phyloP scores from a whole-genome alignment of 2,113 vertebrate genomes.

The Strigops habroptila region DNA sequence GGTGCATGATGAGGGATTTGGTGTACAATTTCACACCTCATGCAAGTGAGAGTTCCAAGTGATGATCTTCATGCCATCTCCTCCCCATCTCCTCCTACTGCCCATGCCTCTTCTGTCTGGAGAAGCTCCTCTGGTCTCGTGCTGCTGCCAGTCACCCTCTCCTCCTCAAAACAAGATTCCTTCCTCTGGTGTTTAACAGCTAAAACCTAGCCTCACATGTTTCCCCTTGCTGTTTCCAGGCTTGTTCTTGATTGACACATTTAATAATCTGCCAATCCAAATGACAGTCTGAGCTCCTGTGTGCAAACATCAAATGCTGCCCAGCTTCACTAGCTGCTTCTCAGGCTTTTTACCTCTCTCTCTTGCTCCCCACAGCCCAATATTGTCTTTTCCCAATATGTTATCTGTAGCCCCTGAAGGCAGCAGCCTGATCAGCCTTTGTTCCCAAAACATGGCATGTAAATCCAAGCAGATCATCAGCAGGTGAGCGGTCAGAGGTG shows the following conservation, averaged over 20 bases:
- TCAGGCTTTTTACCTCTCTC: not conserved
- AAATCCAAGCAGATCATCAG: not conserved
- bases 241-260: not conserved
- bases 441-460: rapidly evolving
- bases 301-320: not conserved
- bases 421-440: not conserved
- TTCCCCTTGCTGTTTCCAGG: no score
- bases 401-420: not conserved
- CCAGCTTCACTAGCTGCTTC: not conserved
- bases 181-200: no score
- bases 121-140: no score
- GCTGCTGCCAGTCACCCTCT: no score
- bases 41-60: no score
- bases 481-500: rapidly evolving
- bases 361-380: not conserved
- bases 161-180: no score
- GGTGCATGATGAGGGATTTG: no score
- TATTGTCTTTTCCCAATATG: not conserved
- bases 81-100: no score
- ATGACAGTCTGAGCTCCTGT: not conserved
- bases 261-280: not conserved
- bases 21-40: no score
- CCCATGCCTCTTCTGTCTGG: no score
- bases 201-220: no score
- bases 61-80: no score